Conservation (phyloP, 2,888 invertebrate genomes). For the Mimumesa dahlbomi region DNA sequence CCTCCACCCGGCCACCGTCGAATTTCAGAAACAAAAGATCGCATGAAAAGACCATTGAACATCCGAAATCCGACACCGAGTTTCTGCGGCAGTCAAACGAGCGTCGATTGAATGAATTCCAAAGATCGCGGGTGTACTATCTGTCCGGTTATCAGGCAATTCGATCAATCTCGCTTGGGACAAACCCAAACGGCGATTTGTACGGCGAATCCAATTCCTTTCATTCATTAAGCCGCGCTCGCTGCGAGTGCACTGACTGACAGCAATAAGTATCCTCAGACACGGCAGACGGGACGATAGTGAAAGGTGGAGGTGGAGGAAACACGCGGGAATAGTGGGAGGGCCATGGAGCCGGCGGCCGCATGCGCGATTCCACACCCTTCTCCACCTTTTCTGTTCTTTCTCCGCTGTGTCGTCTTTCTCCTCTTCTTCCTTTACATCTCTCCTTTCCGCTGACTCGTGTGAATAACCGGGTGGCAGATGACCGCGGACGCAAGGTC, state of each 20-base stretch:
- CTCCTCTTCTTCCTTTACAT: slow-evolving; percentile 43
- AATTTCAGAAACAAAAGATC: too few species aligned
- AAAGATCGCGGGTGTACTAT: slow-evolving; percentile 1
- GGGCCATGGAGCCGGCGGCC: slow-evolving; percentile 26
- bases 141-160: background rate
- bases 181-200: background rate
- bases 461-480: slow-evolving; percentile 61
- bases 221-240: slow-evolving; percentile 62
- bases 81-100: too few species aligned
- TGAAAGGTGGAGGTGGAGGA: slow-evolving; percentile 54
- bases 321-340: slow-evolving; percentile 30
- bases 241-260: slow-evolving; percentile 58
- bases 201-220: slow-evolving; percentile 45
- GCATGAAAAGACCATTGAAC: too few species aligned
- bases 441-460: slow-evolving; percentile 46
- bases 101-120: too few species aligned
- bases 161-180: background rate
- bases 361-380: slow-evolving; percentile 57
- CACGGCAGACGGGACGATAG: slow-evolving; percentile 54
- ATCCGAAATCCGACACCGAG: background rate
- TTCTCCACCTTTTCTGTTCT: slow-evolving; percentile 20
- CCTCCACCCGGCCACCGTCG: too few species aligned
- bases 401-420: slow-evolving; percentile 41
- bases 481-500: slow-evolving; percentile 70
- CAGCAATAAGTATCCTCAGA: slow-evolving; percentile 50